Percentiles rank a stretch among this genome's conserved stretches.
These are phyloP conservation scores for Gyps fulvus DNA, from an alignment of 2,113 vertebrate genomes.

Conservation along the genomic window DNA sequence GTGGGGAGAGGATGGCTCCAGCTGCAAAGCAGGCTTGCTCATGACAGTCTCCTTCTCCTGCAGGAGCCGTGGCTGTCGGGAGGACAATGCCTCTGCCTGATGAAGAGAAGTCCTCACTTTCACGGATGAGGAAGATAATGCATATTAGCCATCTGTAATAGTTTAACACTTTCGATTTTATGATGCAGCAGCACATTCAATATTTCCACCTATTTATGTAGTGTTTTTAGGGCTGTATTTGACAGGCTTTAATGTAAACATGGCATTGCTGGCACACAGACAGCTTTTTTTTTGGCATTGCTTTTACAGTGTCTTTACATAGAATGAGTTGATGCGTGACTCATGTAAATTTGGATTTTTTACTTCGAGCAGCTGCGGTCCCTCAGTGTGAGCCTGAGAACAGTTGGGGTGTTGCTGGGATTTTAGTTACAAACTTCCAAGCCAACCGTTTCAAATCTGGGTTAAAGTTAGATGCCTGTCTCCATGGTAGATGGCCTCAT, in stretches of 20 bases:
- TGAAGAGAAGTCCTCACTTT: background rate
- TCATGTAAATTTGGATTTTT: background rate
- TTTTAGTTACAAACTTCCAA: slow-evolving; percentile 21
- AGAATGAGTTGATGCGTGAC: background rate
- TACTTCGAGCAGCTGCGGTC: background rate
- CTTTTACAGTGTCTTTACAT: slow-evolving; percentile 6
- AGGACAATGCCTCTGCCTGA: background rate
- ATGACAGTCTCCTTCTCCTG: background rate
- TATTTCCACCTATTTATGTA: slow-evolving; percentile 42
- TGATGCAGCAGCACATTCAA: background rate
- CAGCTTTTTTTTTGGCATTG: background rate
- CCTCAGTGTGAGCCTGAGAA: background rate
- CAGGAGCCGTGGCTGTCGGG: accelerated
- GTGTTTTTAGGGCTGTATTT: slow-evolving; percentile 17
- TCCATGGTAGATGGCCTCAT: slow-evolving; percentile 13
- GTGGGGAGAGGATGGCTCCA: background rate
- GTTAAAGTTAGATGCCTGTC: slow-evolving; percentile 17
- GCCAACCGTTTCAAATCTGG: slow-evolving; percentile 13
- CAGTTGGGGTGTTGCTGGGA: background rate
- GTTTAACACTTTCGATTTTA: background rate
- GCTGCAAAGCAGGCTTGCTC: background rate
- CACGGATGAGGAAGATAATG: background rate
- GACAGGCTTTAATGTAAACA: slow-evolving; percentile 40
- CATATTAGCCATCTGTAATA: background rate
- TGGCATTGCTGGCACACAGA: background rate